phyloP scores from a whole-genome alignment of 1,140 invertebrate genomes.

The Parasteatoda tepidariorum region DNA sequence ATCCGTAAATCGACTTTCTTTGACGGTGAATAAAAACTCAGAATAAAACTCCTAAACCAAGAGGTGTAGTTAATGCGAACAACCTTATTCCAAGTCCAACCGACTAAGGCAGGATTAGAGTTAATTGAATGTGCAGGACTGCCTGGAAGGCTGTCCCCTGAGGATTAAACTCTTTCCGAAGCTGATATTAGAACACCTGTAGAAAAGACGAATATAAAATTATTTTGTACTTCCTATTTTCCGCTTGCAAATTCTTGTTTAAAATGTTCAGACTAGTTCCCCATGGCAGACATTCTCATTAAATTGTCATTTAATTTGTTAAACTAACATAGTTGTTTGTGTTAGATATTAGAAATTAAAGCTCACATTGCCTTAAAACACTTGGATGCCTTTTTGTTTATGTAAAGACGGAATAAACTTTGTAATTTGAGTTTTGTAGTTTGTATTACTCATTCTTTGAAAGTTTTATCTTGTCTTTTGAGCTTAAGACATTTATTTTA shows the following conservation, averaged over 20 bases:
- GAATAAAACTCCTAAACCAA: slow-evolving; percentile 41
- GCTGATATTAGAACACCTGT: slow-evolving; percentile 15
- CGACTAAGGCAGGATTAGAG: slow-evolving; percentile 36
- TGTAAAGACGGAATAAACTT: too few relatives aligned
- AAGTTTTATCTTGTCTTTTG: too few relatives aligned
- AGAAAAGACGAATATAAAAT: slow-evolving; percentile 15
- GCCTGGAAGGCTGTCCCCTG: slow-evolving; percentile 14
- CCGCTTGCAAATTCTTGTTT: neutral
- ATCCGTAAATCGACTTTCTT: slow-evolving; percentile 39
- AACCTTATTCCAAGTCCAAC: slow-evolving; percentile 36
- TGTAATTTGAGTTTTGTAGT: too few relatives aligned
- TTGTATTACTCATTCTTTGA: too few relatives aligned
- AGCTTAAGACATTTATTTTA: too few relatives aligned
- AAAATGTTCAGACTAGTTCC: neutral
- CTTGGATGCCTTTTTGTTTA: too few relatives aligned
- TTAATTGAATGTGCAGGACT: slow-evolving; percentile 49
- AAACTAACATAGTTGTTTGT: too few relatives aligned
- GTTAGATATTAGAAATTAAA: too few relatives aligned
- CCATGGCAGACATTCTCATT: too few relatives aligned
- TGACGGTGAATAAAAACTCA: slow-evolving; percentile 43
- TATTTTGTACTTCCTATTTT: slow-evolving; percentile 10
- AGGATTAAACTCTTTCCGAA: slow-evolving; percentile 27
- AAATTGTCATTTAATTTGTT: too few relatives aligned
- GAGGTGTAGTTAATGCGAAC: slow-evolving; percentile 45
- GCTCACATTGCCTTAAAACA: too few relatives aligned